Base-by-base conservation (phyloP, 2,113 vertebrate species). In the Athene noctua region DNA sequence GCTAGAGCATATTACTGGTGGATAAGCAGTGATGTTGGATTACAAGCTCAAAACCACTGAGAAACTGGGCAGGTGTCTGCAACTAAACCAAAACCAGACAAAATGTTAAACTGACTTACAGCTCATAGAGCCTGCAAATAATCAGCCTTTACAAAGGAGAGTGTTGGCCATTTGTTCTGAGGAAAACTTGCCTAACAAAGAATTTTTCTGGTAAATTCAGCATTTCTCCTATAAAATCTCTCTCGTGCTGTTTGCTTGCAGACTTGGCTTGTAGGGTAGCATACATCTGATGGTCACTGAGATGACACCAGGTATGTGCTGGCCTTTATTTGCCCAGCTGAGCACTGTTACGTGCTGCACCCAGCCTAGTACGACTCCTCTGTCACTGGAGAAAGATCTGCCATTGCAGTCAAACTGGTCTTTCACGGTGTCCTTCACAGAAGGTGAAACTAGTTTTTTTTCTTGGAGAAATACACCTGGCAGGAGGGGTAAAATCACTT, bases 231-330 rank as follows among this genome's bases (percentile, higher is more conserved):
- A 2, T 10, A 32, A 75, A 57, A 71, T 30, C 29, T 49, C 66
- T 29, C 11, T 36, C 19, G 12, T 34, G 42, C 55, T n/a, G 32
- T 25, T 46, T 26, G 15, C 42, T 44, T 25, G 63, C 63, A 44
- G 42, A 2, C 11, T 22, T 61, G 54, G 30, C 67, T n/a, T 0
- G 0, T 11, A 16, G 62, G 49, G 23, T 20, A 1, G 23, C 4
- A 1, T 1, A 5, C 10, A 7, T 25, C 62, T 34, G 49, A 10
- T 29, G 47, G 70, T 14, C 49, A 12, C 27, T 20, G 57, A 20
- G n/a, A 3, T 51, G 68, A 18, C 30, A 23, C 6, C 21, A 11
- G 46, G 5, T 19, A 8, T 10, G 0, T 22, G 20, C 47, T 55
- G 54, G 61, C 40, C 44, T 23, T 44, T 61, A 3, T 27, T 40